Conservation (phyloP, 1,140 invertebrate genomes). For the Nixonia krombeini region DNA sequence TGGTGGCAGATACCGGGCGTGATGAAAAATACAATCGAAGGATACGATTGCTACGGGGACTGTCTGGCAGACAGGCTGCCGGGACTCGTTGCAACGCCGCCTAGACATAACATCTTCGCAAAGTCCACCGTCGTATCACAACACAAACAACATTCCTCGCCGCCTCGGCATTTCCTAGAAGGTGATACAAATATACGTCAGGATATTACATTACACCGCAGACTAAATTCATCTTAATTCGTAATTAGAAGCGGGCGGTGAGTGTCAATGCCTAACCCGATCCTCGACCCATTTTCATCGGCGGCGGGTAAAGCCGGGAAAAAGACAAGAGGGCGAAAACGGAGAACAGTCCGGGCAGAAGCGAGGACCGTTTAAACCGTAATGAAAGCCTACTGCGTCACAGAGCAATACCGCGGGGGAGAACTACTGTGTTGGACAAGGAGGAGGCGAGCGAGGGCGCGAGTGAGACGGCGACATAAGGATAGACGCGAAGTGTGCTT, state of each 20-base stretch:
- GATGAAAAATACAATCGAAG: no score
- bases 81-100: no score
- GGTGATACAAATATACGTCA: slow-evolving; percentile 34
- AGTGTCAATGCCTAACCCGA: slow-evolving; percentile 6
- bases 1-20: no score
- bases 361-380: slow-evolving; percentile 34
- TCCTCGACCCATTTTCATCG: slow-evolving; percentile 21
- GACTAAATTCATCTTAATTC: slow-evolving; percentile 27
- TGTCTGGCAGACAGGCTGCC: slow-evolving; percentile 34
- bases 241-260: no score
- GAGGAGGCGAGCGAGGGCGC: not conserved
- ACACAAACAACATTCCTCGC: slow-evolving; percentile 38
- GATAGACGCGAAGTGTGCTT: slow-evolving; percentile 10
- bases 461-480: not conserved
- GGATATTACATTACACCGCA: slow-evolving; percentile 32
- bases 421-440: not conserved
- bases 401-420: slow-evolving; percentile 19
- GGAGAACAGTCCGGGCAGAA: slow-evolving; percentile 29
- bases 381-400: slow-evolving; percentile 37
- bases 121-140: no score
- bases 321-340: slow-evolving; percentile 5
- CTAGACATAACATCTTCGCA: no score
- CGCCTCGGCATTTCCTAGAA: slow-evolving; percentile 28
- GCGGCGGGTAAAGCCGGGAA: not conserved
- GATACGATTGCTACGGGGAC: no score